Percentiles rank a stretch among this genome's conserved stretches.
Conservation (phyloP, 2,113 vertebrate species). For the Morone saxatilis region DNA sequence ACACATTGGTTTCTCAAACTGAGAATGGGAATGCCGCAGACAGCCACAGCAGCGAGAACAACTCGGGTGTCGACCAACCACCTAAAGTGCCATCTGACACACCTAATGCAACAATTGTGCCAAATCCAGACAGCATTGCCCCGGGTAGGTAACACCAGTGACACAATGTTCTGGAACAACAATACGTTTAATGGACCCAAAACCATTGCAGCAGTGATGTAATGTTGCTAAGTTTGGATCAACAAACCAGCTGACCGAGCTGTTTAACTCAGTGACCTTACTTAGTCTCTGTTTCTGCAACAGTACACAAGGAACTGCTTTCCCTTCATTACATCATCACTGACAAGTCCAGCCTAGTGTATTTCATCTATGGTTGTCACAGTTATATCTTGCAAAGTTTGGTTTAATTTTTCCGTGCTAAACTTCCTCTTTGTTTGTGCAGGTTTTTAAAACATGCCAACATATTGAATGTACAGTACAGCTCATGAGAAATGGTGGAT, state of each 20-base stretch:
- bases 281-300: not conserved
- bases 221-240: not conserved
- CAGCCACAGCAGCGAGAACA: slow-evolving; percentile 65
- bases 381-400: not conserved
- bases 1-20: slow-evolving; percentile 47
- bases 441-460: not conserved
- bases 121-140: slow-evolving; percentile 90
- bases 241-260: not conserved
- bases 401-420: not conserved
- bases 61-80: slow-evolving; percentile 71
- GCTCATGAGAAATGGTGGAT: not conserved
- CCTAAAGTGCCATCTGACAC: slow-evolving; percentile 85
- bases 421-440: not conserved
- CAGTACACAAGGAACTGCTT: not conserved
- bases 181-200: slow-evolving; percentile 10
- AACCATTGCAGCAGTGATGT: slow-evolving; percentile 1
- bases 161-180: not conserved
- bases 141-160: slow-evolving; percentile 86
- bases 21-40: slow-evolving; percentile 81
- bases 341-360: not conserved
- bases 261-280: not conserved
- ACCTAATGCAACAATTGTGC: slow-evolving; percentile 80
- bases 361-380: not conserved
- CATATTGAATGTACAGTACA: not conserved
- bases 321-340: not conserved